A percentile compares a stretch with the other conserved stretches of the same genome.
These are phyloP conservation scores for Zhuqinia jingwanae DNA, from an alignment of 2,888 invertebrate genomes.

Conservation along the genomic window DNA sequence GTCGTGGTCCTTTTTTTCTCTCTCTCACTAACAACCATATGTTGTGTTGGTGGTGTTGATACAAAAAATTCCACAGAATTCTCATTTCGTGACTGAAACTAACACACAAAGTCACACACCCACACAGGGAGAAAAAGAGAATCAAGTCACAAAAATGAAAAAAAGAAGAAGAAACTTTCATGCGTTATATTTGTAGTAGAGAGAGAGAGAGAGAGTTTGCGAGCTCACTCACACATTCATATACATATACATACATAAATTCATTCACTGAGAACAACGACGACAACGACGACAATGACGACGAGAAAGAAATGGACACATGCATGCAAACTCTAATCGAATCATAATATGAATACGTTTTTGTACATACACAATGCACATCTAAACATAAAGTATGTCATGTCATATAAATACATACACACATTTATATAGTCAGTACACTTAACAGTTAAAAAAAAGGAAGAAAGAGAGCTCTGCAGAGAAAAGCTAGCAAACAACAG, in stretches of 20 bases:
- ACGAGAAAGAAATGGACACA: conserved; percentile 3
- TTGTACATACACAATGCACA: too few species aligned
- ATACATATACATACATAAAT: conserved; percentile 58
- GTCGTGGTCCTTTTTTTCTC: too few species aligned
- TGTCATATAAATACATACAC: too few species aligned
- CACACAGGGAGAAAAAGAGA: conserved; percentile 33
- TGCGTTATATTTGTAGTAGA: too few species aligned
- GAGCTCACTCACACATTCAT: conserved; percentile 49
- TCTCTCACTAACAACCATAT: conserved; percentile 44
- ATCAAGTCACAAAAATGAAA: conserved; percentile 64
- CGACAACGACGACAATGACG: too few species aligned
- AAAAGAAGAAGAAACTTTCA: conserved; percentile 49
- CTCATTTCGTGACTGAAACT: conserved; percentile 49
- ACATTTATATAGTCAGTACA: background rate
- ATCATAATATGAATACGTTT: conserved; percentile 5
- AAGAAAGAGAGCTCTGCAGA: conserved; percentile 57
- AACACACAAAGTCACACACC: conserved; percentile 48
- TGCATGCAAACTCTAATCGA: conserved; percentile 54
- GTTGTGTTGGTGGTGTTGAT: conserved; percentile 27
- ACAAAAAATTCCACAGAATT: conserved; percentile 14
- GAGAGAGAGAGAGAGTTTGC: too few species aligned
- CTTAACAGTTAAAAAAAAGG: background rate
- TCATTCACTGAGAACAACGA: too few species aligned
- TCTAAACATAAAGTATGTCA: conserved; percentile 14
- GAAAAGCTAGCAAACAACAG: conserved; percentile 31